These are phyloP conservation scores for Bambusicola thoracicus DNA, from an alignment of 2,113 vertebrate genomes.

Conservation along the genomic window DNA sequence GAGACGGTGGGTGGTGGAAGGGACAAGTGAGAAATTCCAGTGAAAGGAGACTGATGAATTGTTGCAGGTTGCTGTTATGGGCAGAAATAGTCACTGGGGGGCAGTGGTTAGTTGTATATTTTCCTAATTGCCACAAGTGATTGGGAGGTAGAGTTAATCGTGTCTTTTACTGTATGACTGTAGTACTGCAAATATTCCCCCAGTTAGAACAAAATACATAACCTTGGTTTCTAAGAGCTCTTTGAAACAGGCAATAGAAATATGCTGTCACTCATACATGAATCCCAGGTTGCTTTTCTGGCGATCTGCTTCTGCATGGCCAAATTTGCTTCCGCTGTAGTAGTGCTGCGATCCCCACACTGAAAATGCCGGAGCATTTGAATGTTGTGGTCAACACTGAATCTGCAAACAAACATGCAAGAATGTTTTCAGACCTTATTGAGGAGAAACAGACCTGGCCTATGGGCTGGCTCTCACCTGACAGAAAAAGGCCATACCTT, in stretches of 20 bases:
- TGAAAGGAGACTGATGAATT: background rate
- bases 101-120: conserved; percentile 15
- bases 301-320: background rate
- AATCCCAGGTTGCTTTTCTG: background rate
- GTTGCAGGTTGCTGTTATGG: background rate
- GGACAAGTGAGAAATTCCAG: background rate
- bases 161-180: background rate
- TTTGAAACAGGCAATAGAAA: background rate
- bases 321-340: background rate
- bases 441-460: background rate
- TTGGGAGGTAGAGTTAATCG: background rate
- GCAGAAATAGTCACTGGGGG: conserved; percentile 15
- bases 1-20: background rate
- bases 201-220: background rate
- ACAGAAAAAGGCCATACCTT: background rate
- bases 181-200: background rate
- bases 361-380: background rate
- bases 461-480: background rate
- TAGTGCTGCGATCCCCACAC: background rate
- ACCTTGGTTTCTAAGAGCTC: background rate
- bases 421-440: background rate
- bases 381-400: background rate
- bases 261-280: background rate
- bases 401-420: background rate
- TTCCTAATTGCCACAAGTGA: background rate